Evolutionary conservation across 2,888 invertebrate species (phyloP).

Genomic region (Agrotis clavis): DNA sequence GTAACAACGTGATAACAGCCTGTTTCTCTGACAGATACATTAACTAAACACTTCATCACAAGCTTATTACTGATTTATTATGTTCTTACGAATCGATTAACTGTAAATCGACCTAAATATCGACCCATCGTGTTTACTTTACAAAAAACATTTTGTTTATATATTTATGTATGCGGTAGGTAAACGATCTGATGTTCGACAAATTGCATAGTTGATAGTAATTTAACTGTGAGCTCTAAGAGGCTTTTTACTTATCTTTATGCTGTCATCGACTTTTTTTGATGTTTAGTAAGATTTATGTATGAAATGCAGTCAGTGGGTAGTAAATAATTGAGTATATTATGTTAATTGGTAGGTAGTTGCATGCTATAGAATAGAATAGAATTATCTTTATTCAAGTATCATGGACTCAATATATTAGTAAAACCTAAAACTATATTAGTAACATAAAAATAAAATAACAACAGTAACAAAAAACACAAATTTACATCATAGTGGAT

Average conservation of each 20-base stretch:
- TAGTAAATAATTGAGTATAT: slow-evolving; percentile 10
- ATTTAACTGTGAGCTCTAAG: slow-evolving; percentile 27
- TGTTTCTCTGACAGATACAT: slow-evolving; percentile 7
- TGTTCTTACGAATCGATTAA: slow-evolving; percentile 18
- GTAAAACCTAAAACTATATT: too few species aligned
- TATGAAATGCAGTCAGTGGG: neutral
- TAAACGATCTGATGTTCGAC: slow-evolving; percentile 31
- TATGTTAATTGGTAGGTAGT: slow-evolving; percentile 27
- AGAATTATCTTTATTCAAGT: too few species aligned
- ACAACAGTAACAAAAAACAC: too few species aligned
- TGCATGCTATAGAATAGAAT: neutral
- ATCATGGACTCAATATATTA: too few species aligned
- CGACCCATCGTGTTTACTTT: slow-evolving; percentile 26
- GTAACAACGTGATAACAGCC: too few species aligned
- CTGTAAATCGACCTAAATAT: slow-evolving; percentile 46
- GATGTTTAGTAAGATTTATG: slow-evolving; percentile 18
- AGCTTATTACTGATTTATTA: slow-evolving; percentile 7
- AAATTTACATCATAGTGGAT: too few species aligned
- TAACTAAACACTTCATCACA: neutral
- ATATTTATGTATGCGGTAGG: slow-evolving; percentile 56
- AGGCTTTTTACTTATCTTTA: slow-evolving; percentile 50
- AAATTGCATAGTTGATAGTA: slow-evolving; percentile 44
- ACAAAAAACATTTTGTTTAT: slow-evolving; percentile 47
- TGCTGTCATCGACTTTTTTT: slow-evolving; percentile 37
- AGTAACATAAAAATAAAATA: too few species aligned